These are phyloP conservation scores for Microdon myrmicae DNA, from an alignment of 2,888 invertebrate genomes.

Conservation along the genomic window DNA sequence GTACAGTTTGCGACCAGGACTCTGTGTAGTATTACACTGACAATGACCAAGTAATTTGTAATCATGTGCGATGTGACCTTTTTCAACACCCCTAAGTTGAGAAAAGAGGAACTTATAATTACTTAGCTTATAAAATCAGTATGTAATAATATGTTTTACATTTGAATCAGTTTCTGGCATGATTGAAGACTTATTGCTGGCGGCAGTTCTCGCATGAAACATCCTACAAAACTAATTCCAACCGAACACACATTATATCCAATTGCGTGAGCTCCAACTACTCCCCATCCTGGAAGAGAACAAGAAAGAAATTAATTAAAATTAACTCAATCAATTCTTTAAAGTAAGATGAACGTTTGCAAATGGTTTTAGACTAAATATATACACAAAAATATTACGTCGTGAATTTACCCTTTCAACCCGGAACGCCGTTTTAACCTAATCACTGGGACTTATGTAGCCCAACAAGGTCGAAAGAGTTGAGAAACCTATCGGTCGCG, in stretches of 20 bases:
- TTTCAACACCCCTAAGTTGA: constrained; percentile 65
- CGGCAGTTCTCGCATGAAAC: constrained; percentile 68
- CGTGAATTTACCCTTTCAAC: not conserved
- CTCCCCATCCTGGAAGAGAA: constrained; percentile 66
- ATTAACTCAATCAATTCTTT: not conserved
- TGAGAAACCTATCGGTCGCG: too few relatives aligned
- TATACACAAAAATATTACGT: not conserved
- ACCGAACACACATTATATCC: constrained; percentile 68
- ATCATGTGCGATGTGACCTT: constrained; percentile 67
- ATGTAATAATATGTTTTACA: constrained; percentile 29
- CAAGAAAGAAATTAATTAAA: not conserved
- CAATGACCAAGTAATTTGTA: constrained; percentile 69
- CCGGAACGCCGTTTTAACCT: not conserved
- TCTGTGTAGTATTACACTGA: constrained; percentile 68
- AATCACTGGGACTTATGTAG: not conserved
- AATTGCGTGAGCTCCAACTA: constrained; percentile 69
- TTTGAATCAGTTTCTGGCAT: constrained; percentile 66
- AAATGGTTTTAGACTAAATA: not conserved
- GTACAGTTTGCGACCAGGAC: constrained; percentile 69
- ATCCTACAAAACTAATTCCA: constrained; percentile 70
- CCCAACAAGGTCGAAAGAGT: not conserved
- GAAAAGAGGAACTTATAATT: constrained; percentile 5
- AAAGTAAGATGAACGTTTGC: not conserved
- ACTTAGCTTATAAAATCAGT: not conserved
- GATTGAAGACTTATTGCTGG: constrained; percentile 64